Percentiles rank a stretch among this genome's conserved stretches.
phyloP scores from a whole-genome alignment of 1,140 invertebrate species.

The Drosophila subobscura region DNA sequence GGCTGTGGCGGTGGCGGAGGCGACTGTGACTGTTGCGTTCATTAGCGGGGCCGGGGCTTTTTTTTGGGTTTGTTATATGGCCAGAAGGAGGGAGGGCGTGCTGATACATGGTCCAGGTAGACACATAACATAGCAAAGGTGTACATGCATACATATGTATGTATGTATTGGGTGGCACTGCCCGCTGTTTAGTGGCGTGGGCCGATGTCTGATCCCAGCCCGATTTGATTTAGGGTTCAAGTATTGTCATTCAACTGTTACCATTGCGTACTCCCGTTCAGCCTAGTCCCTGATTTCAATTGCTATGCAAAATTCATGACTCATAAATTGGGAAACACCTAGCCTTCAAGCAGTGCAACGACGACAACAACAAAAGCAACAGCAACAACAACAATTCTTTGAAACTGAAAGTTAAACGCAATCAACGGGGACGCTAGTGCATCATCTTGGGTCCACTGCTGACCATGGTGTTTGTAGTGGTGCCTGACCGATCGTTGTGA shows the following conservation, averaged over 20 bases:
- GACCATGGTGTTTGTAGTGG: constrained; percentile 22
- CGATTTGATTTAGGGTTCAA: constrained; percentile 36
- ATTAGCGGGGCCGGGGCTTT: constrained; percentile 72
- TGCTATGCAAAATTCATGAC: constrained; percentile 62
- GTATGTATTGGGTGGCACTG: constrained; percentile 62
- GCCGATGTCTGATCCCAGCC: constrained; percentile 13
- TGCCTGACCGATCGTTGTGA: constrained; percentile 46
- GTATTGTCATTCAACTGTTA: constrained; percentile 31
- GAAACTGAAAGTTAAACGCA: constrained; percentile 71
- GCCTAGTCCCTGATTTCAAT: constrained; percentile 33
- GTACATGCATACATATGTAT: constrained; percentile 38
- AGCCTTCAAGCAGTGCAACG: not conserved
- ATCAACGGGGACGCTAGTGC: constrained; percentile 54
- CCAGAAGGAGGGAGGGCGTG: constrained; percentile 68
- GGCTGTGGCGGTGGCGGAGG: constrained; percentile 47
- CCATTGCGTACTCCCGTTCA: not conserved
- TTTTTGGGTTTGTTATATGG: constrained; percentile 64
- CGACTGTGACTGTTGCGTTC: constrained; percentile 73
- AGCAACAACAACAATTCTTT: constrained; percentile 52
- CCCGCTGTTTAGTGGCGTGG: constrained; percentile 41
- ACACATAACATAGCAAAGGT: constrained; percentile 32
- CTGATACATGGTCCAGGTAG: constrained; percentile 72
- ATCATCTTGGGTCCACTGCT: constrained; percentile 30
- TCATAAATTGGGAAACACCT: constrained; percentile 71
- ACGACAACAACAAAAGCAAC: constrained; percentile 23